Base-by-base conservation (phyloP, 2,797 vertebrate genomes). In the Anguilla obscura region DNA sequence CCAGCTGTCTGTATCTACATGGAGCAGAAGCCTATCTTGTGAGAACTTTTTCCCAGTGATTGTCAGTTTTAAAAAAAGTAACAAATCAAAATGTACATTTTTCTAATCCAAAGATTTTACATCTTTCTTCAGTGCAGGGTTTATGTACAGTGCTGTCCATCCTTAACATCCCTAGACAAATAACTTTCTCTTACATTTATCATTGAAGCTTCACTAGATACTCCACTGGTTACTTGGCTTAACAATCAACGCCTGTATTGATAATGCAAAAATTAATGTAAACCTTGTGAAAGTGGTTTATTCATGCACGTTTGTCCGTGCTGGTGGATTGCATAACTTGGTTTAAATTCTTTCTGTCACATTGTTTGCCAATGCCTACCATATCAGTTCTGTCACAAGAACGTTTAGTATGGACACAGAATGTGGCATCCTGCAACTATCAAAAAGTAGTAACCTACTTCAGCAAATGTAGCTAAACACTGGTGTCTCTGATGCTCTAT, bases 1-100 rank as follows among this genome's bases (percentile, higher is more conserved):
- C 36, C 76, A 80, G 76, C 76, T 80, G 76, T 80, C 36, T 80
- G 5, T 79, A 36, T 80, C 76, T 45, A 80, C 40, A 18, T 6
- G 1, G 76, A 45, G 21, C 16, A 80, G 76, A 21, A 2, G 18
- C 40, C 76, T 80, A 5, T 80, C 76, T 80, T 80, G 76, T 45
- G 10, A 48, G 40, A 21, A 7, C 33, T 6, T 76, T 33, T 45
- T 18, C 40, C 33, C 33, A 16, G 33, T 76, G 71, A 12, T 33
- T 76, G 36, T 76, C 71, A 30, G 33, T 27, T 4, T 1, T 0
- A 0, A 30, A 74, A 74, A 33, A 74, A 74, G 27, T 8, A 74
- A 80, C 14, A 48, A 1, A 40, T 40, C 33, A 40, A 79, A 4
- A 66, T 40, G 3, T 79, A 36, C 16, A 40, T 2, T 30, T 33